phyloP scores from a whole-genome alignment of 2,797 vertebrate genomes.

The Myotis daubentonii region DNA sequence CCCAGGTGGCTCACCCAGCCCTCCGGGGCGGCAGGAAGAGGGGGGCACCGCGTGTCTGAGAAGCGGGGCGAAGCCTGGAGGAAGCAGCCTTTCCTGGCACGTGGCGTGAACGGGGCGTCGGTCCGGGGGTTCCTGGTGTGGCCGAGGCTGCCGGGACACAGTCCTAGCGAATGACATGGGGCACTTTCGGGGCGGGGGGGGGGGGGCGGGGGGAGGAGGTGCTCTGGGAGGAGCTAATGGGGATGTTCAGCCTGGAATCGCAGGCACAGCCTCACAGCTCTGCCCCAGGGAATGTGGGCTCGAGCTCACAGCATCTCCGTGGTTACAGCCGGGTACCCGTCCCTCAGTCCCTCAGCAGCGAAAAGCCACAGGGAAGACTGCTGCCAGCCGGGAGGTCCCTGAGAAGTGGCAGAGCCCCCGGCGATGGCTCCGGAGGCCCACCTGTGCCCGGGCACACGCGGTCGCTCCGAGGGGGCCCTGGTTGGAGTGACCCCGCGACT shows the following conservation, averaged over 20 bases:
- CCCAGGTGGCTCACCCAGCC: too few relatives aligned
- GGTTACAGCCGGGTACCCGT: background rate
- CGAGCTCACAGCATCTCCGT: background rate
- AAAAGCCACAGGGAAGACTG: background rate
- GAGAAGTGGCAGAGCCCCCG: background rate
- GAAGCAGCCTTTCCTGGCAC: constrained; percentile 22
- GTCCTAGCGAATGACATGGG: background rate
- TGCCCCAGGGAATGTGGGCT: background rate
- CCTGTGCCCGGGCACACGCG: background rate
- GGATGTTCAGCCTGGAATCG: background rate
- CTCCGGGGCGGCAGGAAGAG: background rate
- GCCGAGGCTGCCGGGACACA: background rate
- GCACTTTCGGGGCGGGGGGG: background rate
- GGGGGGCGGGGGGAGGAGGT: too few relatives aligned
- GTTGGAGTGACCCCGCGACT: background rate
- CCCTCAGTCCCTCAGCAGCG: background rate
- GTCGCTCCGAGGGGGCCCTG: background rate
- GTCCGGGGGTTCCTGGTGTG: background rate
- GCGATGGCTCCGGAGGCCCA: background rate
- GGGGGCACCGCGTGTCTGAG: background rate
- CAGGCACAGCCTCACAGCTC: background rate
- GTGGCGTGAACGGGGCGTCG: background rate
- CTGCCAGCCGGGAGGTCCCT: background rate
- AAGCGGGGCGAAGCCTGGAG: background rate
- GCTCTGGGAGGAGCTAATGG: background rate